Evolutionary conservation across 2,888 invertebrate genomes (phyloP).

Genomic region (Carpatolechia fugitivella): DNA sequence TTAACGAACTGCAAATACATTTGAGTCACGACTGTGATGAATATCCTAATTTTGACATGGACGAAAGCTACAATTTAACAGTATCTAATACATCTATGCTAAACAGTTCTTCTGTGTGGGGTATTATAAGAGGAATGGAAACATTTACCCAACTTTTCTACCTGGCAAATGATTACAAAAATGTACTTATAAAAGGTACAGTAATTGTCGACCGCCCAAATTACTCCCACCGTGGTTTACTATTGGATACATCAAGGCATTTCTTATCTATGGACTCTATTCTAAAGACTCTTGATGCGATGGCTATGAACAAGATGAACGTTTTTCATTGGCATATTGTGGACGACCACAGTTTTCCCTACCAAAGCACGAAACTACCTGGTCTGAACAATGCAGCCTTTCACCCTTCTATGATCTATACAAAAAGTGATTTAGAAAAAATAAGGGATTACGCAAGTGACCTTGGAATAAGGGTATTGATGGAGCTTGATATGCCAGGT

Average conservation of each 20-base stretch:
- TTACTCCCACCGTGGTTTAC: conserved; percentile 88
- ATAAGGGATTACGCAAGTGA: conserved; percentile 88
- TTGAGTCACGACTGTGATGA: background rate
- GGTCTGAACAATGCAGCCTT: conserved; percentile 80
- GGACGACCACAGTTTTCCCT: conserved; percentile 96
- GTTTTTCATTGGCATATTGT: conserved; percentile 97
- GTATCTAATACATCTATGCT: conserved; percentile 35
- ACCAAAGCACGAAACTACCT: conserved; percentile 50
- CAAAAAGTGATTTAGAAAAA: conserved; percentile 79
- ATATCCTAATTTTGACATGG: background rate
- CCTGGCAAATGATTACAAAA: conserved; percentile 41
- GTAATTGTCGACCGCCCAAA: conserved; percentile 87
- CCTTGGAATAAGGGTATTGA: conserved; percentile 91
- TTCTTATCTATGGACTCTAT: conserved; percentile 85
- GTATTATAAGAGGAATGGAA: conserved; percentile 90
- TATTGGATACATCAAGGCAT: conserved; percentile 93
- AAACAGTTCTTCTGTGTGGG: conserved; percentile 84
- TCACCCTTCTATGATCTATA: conserved; percentile 81
- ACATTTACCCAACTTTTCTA: conserved; percentile 88
- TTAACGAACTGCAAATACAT: background rate
- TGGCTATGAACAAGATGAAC: conserved; percentile 95
- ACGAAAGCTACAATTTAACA: conserved; percentile 33
- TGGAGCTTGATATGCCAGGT: conserved; percentile 93
- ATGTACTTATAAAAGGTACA: conserved; percentile 84
- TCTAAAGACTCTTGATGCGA: conserved; percentile 85